phyloP scores from a whole-genome alignment of 1,140 invertebrate species.

The Heliothis subflexa region DNA sequence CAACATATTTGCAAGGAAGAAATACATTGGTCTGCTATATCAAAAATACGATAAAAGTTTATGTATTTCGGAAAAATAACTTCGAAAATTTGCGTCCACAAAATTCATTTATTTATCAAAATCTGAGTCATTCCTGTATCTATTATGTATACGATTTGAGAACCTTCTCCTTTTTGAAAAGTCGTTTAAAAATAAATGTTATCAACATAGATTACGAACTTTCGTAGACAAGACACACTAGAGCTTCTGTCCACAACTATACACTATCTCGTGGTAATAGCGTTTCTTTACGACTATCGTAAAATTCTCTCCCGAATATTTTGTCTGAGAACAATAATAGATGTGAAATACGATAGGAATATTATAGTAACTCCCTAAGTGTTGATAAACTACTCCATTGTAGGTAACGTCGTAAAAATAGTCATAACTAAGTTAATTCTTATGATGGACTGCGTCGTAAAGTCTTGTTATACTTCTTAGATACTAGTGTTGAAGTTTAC shows the following conservation, averaged over 20 bases:
- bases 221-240: neutral
- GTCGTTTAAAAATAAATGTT: too few relatives aligned
- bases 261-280: constrained; percentile 56
- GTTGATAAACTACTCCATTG: constrained; percentile 31
- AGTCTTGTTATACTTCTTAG: neutral
- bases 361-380: constrained; percentile 23
- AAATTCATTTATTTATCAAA: too few relatives aligned
- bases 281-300: constrained; percentile 65
- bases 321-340: constrained; percentile 63
- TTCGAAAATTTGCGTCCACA: too few relatives aligned
- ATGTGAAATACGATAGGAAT: constrained; percentile 52
- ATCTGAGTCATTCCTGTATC: neutral
- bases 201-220: neutral
- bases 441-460: constrained; percentile 26
- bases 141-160: too few relatives aligned
- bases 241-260: constrained; percentile 23
- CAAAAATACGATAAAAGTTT: too few relatives aligned
- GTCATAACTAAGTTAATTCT: constrained; percentile 38
- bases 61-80: too few relatives aligned
- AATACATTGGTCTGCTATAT: too few relatives aligned
- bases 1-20: too few relatives aligned
- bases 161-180: too few relatives aligned
- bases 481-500: neutral
- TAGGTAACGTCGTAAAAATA: constrained; percentile 30
- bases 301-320: constrained; percentile 61